phyloP scores from a whole-genome alignment of 2,113 vertebrate genomes.

The Ifrita kowaldi region DNA sequence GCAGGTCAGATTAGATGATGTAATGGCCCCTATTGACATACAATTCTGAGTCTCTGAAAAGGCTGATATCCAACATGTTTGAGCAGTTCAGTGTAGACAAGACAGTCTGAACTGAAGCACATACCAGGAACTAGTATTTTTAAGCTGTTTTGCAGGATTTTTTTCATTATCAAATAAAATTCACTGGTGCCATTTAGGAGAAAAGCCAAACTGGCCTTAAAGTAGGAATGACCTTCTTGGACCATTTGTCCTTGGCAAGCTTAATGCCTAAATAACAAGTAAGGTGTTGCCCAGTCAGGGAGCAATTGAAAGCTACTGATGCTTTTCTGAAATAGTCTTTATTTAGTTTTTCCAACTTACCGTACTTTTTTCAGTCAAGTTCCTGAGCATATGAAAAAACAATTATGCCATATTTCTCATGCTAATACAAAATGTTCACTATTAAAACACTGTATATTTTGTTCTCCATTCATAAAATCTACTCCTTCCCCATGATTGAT shows the following conservation, averaged over 20 bases:
- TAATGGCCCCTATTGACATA: background rate
- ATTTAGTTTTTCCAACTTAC: background rate
- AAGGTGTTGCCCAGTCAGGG: background rate
- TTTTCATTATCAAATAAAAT: background rate
- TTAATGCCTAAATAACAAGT: background rate
- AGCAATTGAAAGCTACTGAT: background rate
- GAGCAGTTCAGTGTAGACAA: background rate
- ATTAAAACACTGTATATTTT: background rate
- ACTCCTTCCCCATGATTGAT: background rate
- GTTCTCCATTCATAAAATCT: slow-evolving; percentile 53
- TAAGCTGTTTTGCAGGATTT: background rate
- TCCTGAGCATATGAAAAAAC: background rate
- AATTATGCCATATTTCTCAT: background rate
- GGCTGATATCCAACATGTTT: background rate
- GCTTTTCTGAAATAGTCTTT: slow-evolving; percentile 8
- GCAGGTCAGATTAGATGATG: background rate
- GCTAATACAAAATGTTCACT: background rate
- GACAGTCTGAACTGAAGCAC: background rate
- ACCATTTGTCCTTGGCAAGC: background rate
- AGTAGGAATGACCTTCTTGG: background rate
- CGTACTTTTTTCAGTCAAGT: background rate
- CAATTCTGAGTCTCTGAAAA: background rate
- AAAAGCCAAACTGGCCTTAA: background rate
- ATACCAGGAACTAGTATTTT: background rate
- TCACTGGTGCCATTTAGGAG: background rate